These are phyloP conservation scores for Leptinotarsa lineolata DNA, from an alignment of 1,140 invertebrate species.

Conservation along the genomic window DNA sequence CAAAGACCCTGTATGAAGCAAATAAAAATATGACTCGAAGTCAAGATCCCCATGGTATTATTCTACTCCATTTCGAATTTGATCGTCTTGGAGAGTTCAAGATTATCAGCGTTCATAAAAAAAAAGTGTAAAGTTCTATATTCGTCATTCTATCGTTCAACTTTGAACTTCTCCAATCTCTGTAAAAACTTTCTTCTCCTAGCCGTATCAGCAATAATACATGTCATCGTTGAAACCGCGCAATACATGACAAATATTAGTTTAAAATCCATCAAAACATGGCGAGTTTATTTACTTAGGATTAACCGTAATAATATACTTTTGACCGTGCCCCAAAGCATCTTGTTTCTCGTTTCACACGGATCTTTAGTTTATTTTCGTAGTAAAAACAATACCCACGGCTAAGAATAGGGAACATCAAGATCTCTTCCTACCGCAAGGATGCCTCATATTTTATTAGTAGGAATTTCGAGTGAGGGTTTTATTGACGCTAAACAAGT, in stretches of 20 bases:
- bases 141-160: too few species aligned
- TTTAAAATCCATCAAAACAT: conserved; percentile 9
- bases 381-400: conserved; percentile 14
- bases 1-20: too few species aligned
- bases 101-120: too few species aligned
- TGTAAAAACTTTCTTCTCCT: background rate
- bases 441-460: background rate
- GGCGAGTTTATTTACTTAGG: conserved; percentile 19
- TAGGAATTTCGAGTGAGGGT: too few species aligned
- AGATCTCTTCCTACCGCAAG: background rate
- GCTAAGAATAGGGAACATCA: conserved; percentile 15
- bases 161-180: too few species aligned
- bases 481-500: too few species aligned
- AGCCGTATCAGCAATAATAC: background rate
- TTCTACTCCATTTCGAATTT: too few species aligned
- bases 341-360: conserved; percentile 12
- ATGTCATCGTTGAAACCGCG: background rate
- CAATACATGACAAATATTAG: conserved; percentile 13
- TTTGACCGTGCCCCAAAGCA: background rate
- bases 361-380: conserved; percentile 20
- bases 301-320: conserved; percentile 20
- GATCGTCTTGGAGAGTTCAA: too few species aligned
- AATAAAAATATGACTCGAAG: too few species aligned
- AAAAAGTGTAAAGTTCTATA: too few species aligned
- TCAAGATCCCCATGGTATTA: too few species aligned